Conservation (phyloP, 2,797 vertebrate genomes). For the Philypnodon macrostomus region DNA sequence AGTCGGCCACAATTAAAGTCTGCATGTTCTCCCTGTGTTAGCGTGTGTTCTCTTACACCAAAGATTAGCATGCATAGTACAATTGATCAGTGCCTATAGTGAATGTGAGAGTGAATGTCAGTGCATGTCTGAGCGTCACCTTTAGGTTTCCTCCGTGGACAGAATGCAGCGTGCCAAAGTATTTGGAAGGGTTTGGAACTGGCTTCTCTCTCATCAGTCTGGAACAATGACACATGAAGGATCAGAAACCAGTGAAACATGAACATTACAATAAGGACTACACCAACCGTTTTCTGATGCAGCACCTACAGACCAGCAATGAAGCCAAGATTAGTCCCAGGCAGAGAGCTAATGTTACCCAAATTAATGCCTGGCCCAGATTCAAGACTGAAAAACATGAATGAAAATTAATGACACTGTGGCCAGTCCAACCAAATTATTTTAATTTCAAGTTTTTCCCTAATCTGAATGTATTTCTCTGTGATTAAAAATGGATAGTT, state of each 20-base stretch:
- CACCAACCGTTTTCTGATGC: slow-evolving; percentile 35
- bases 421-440: no score
- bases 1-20: no score
- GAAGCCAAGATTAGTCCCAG: slow-evolving; percentile 5
- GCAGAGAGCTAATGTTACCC: background rate
- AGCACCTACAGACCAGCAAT: slow-evolving; percentile 20
- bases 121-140: no score
- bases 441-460: no score
- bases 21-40: no score
- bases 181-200: slow-evolving; percentile 71
- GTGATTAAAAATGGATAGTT: no score
- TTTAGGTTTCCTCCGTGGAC: slow-evolving; percentile 65
- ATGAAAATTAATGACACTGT: no score
- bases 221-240: slow-evolving; percentile 4
- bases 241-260: background rate
- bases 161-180: slow-evolving; percentile 63
- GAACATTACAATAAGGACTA: background rate
- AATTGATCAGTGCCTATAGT: no score
- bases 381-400: slow-evolving; percentile 19
- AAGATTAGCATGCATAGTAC: no score
- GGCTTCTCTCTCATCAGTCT: slow-evolving; percentile 44
- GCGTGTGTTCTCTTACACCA: no score
- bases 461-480: no score
- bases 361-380: background rate
- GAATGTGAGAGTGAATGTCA: no score